These are phyloP conservation scores for Riparia riparia DNA, from an alignment of 2,113 vertebrate genomes.

Conservation along the genomic window DNA sequence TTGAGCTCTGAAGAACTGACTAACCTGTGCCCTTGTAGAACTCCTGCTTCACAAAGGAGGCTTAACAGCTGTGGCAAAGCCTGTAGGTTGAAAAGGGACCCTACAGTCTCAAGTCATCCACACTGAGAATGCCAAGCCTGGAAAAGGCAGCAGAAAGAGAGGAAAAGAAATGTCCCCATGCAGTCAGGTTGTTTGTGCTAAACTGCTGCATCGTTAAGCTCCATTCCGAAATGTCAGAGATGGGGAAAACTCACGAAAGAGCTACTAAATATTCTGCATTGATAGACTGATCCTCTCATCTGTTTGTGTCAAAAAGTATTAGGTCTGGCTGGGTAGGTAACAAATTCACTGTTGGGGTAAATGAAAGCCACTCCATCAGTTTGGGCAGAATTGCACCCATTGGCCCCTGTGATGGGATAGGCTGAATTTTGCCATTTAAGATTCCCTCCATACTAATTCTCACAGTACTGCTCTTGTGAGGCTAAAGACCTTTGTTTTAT, in stretches of 20 bases:
- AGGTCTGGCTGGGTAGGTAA: slow-evolving; percentile 39
- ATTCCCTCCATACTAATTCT: background rate
- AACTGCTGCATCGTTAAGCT: slow-evolving; percentile 57
- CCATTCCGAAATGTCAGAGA: slow-evolving; percentile 54
- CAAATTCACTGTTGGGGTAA: slow-evolving; percentile 60
- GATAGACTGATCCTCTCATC: slow-evolving; percentile 37
- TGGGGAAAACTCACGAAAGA: slow-evolving; percentile 41
- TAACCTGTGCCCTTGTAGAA: slow-evolving; percentile 57
- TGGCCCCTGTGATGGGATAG: background rate
- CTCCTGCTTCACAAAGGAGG: slow-evolving; percentile 39
- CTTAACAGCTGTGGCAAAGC: slow-evolving; percentile 42
- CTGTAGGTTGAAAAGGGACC: slow-evolving; percentile 41
- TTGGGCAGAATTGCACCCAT: background rate
- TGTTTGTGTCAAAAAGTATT: slow-evolving; percentile 32
- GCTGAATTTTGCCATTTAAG: background rate
- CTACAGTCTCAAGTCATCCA: background rate
- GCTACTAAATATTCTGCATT: slow-evolving; percentile 61
- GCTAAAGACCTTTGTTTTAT: background rate
- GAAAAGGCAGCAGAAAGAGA: background rate
- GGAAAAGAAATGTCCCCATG: background rate
- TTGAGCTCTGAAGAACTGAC: slow-evolving; percentile 50
- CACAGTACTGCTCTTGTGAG: background rate
- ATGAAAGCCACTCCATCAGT: slow-evolving; percentile 47
- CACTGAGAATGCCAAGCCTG: background rate
- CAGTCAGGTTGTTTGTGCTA: slow-evolving; percentile 17